Conservation (phyloP, 2,113 vertebrate species). For the Plecturocebus donacophilus region DNA sequence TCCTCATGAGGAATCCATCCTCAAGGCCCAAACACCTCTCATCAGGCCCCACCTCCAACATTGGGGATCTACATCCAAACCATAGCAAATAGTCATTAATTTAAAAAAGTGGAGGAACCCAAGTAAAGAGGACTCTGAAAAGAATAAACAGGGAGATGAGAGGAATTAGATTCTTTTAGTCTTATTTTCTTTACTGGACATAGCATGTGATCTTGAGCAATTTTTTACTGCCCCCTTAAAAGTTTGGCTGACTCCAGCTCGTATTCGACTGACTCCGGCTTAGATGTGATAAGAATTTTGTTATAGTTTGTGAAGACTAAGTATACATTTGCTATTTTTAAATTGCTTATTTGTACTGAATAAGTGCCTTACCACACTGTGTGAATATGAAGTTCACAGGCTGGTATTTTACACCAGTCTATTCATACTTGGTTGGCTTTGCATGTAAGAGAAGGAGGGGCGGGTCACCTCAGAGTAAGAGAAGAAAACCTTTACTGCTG, state of each 20-base stretch:
- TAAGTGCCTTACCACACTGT: background rate
- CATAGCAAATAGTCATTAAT: background rate
- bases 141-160: background rate
- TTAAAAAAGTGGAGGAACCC: background rate
- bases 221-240: background rate
- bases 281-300: background rate
- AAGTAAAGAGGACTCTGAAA: background rate
- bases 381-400: background rate
- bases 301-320: background rate
- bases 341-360: background rate
- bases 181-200: background rate
- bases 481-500: background rate
- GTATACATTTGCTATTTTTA: background rate
- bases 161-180: background rate
- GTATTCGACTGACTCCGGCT: background rate
- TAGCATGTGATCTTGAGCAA: background rate
- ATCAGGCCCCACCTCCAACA: background rate
- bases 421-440: background rate
- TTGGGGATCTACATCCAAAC: background rate
- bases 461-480: background rate
- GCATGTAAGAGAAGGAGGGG: background rate
- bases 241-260: background rate
- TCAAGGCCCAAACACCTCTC: background rate
- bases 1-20: background rate
- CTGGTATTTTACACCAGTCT: background rate